A percentile compares a stretch with the other conserved stretches of the same genome.
Evolutionary conservation across 2,797 vertebrate genomes (phyloP).

Genomic region (Xenentodon cancila): DNA sequence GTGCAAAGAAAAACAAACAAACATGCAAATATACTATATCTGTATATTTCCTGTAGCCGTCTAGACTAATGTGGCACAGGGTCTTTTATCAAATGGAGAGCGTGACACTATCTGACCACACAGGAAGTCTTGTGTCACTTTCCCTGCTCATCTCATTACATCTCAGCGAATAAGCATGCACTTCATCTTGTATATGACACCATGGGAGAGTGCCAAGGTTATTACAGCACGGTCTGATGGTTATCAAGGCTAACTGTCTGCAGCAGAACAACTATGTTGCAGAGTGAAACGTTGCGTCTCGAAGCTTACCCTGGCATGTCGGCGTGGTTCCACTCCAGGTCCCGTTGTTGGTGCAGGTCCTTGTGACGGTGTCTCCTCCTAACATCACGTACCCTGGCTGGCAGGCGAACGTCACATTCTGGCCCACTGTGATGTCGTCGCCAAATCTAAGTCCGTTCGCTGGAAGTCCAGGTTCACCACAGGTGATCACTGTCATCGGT

Average conservation of each 20-base stretch:
- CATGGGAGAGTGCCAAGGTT: conserved; percentile 54
- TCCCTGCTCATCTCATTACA: conserved; percentile 66
- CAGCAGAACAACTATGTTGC: conserved; percentile 1
- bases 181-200: conserved; percentile 48
- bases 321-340: conserved; percentile 93
- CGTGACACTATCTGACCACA: conserved; percentile 41
- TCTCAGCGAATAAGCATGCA: conserved; percentile 49
- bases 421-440: conserved; percentile 90
- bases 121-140: conserved; percentile 58
- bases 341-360: conserved; percentile 91
- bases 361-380: conserved; percentile 76
- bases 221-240: conserved; percentile 44
- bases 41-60: neutral
- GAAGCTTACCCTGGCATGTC: conserved; percentile 88
- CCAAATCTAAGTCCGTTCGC: conserved; percentile 92
- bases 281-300: conserved; percentile 18
- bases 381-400: conserved; percentile 92
- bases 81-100: conserved; percentile 23
- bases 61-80: neutral
- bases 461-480: conserved; percentile 91
- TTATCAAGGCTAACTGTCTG: conserved; percentile 59
- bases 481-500: conserved; percentile 89
- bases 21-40: neutral
- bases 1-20: neutral
- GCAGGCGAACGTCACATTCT: conserved; percentile 92